Base-by-base conservation (phyloP, 1,140 invertebrate genomes). In the Diachasmimorpha longicaudata region DNA sequence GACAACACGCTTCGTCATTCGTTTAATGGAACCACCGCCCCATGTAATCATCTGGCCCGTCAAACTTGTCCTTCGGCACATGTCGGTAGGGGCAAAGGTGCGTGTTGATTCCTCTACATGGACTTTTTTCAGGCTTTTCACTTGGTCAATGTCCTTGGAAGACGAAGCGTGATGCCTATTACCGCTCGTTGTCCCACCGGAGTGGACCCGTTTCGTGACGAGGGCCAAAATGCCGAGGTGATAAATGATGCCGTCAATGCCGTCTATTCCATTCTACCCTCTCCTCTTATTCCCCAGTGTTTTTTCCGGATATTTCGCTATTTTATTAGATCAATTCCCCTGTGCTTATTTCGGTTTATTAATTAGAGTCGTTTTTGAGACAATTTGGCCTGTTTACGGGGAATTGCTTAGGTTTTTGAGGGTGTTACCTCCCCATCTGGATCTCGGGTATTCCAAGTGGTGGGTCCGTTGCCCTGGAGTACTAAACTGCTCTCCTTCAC, bases 201-300 rank as follows among this genome's bases (percentile, higher is more conserved):
- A 72, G 78, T 67, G 77, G 77, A 80, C 73, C 58, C 68, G 39
- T 79, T 81, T 77, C 72, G 74, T 80, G 63, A 81, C 81, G 78
- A 80, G 80, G 75, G 78, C 66, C 11, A 16, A 39, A 37, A 37
- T 25, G 36, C 79, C 71, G 52, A 44, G 42, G 70, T 84, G 83
- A 85, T 86, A 84, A 85, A 86, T 84, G 81, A 81, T 72, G 74
- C 77, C 71, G 63, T 39, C 74, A 37, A 75, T 37, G 75, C 21
- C 42, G 31, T 21, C 21, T 67, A 23, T 66, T 66, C 74, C 67
- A 23, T 66, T 66, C 74, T 72, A 11, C 44, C 79, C 21, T 48
- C 77, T 48, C 36, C 44, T 46, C 36, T n/a, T 36, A 68, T 68
- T 68, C 31, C 14, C 36, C 31, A 11, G 25, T 4, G 6, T 4